Percentiles rank a stretch among this genome's conserved stretches.
These are phyloP conservation scores for Brachycybe producta DNA, from an alignment of 2,888 invertebrate genomes.

Conservation along the genomic window DNA sequence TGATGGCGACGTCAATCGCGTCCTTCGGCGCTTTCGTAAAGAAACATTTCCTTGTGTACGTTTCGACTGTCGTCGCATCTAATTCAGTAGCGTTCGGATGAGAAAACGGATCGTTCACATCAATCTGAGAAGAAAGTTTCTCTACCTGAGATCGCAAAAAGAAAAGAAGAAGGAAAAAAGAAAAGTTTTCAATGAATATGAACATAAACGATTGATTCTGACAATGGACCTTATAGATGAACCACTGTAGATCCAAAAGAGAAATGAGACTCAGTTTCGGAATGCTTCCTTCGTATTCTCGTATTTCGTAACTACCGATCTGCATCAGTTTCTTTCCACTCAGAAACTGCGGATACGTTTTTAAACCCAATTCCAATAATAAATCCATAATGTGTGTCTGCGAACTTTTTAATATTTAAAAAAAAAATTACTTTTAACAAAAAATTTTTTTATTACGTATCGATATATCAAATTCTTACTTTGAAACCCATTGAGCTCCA, in stretches of 20 bases:
- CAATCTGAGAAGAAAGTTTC: slow-evolving; percentile 30
- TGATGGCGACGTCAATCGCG: background rate
- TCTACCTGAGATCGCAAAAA: slow-evolving; percentile 27
- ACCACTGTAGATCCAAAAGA: slow-evolving; percentile 21
- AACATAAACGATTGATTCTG: background rate
- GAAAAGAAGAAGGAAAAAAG: background rate
- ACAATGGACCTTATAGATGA: slow-evolving; percentile 24
- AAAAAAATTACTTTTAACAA: background rate
- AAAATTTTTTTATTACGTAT: background rate
- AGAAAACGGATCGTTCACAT: slow-evolving; percentile 30
- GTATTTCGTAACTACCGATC: slow-evolving; percentile 21
- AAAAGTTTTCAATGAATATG: background rate
- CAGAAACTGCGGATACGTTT: slow-evolving; percentile 27
- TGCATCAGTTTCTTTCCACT: slow-evolving; percentile 27
- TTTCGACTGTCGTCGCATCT: slow-evolving; percentile 30
- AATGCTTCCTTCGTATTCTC: slow-evolving; percentile 21
- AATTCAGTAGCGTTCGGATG: slow-evolving; percentile 29
- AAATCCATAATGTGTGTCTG: slow-evolving; percentile 32
- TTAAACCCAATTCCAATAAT: slow-evolving; percentile 30
- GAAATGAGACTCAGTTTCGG: slow-evolving; percentile 21
- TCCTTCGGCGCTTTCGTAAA: slow-evolving; percentile 22
- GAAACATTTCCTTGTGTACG: slow-evolving; percentile 26
- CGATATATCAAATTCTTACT: background rate
- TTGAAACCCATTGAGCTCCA: slow-evolving; percentile 13
- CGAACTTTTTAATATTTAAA: slow-evolving; percentile 15